Conservation (phyloP, 2,113 vertebrate species). For the Psilopsiagon aymara region DNA sequence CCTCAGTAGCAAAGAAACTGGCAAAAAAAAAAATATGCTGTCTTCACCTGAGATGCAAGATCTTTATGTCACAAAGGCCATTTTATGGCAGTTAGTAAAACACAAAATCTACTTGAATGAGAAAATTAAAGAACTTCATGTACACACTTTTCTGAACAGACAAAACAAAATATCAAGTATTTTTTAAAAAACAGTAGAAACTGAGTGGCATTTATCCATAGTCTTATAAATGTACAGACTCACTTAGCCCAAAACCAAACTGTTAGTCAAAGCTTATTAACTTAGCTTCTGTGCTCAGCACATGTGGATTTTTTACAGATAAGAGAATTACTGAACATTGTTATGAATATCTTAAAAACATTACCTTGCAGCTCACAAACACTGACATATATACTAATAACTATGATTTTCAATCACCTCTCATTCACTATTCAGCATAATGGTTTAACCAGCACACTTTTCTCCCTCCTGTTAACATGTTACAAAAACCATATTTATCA, state of each 20-base stretch:
- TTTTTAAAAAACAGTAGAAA: neutral
- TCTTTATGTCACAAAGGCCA: neutral
- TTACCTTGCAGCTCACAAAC: neutral
- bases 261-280: neutral
- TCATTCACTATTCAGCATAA: neutral
- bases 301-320: neutral
- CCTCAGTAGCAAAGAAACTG: neutral
- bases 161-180: neutral
- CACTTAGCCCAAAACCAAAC: neutral
- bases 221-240: neutral
- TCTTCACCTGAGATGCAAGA: rapidly evolving
- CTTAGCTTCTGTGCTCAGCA: neutral
- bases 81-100: neutral
- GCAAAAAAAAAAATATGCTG: neutral
- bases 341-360: neutral
- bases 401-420: neutral
- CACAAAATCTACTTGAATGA: neutral
- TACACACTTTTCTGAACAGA: neutral
- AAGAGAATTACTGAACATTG: neutral
- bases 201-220: neutral
- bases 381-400: neutral
- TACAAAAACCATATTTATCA: neutral
- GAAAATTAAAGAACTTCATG: neutral
- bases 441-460: neutral
- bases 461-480: neutral